A percentile compares a stretch with the other conserved stretches of the same genome.
Conservation (phyloP, 53 echinoderm and acorn worm genomes). For the Holothuria scabra region DNA sequence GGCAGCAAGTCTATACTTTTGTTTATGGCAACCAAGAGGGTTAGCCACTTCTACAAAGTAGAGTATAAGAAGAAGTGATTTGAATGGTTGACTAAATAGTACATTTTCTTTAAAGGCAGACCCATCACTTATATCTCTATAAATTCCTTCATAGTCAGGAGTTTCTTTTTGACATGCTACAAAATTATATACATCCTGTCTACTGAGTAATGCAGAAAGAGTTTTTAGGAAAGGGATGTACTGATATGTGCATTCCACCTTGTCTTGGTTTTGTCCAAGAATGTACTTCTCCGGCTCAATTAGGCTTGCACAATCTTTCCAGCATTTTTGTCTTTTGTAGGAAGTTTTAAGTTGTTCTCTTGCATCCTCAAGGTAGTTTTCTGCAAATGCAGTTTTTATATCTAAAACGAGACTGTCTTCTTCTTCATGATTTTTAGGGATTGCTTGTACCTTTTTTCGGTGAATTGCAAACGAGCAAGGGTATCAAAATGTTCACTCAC, state of each 20-base stretch:
- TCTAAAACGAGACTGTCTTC: background rate
- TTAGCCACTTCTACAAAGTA: slow-evolving; percentile 55
- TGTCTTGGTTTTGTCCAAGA: background rate
- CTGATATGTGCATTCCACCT: too few species aligned
- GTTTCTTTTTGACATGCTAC: too few species aligned
- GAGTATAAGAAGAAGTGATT: slow-evolving; percentile 28
- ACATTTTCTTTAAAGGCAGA: too few species aligned
- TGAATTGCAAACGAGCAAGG: background rate
- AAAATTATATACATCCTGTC: background rate
- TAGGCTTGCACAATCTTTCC: background rate
- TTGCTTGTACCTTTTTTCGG: background rate
- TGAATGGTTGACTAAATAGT: too few species aligned
- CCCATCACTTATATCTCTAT: too few species aligned
- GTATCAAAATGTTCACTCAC: too few species aligned
- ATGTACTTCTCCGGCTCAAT: background rate
- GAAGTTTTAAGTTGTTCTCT: background rate
- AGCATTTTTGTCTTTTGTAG: background rate
- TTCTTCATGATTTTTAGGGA: background rate
- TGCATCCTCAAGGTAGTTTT: background rate
- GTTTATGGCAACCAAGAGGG: slow-evolving; percentile 14
- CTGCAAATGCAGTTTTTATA: too few species aligned
- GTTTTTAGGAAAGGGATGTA: background rate
- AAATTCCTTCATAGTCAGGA: too few species aligned
- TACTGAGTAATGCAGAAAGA: background rate
- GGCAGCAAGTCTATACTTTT: too few species aligned